Percentiles rank a stretch among this genome's conserved stretches.
Conservation (phyloP, 2,888 invertebrate genomes). For the Clivina fossor region DNA sequence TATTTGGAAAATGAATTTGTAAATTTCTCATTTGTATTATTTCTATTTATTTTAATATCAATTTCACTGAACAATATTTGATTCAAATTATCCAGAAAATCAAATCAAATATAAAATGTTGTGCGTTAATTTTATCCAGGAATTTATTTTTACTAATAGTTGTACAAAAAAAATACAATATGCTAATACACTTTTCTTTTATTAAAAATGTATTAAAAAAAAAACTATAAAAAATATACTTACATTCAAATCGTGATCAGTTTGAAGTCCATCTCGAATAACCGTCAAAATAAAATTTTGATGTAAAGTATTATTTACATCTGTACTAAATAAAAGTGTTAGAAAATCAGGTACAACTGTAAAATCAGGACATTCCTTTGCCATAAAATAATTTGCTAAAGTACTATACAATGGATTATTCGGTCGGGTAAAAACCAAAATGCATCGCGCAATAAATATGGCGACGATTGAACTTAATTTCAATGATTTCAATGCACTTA, state of each 20-base stretch:
- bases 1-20: too few relatives aligned
- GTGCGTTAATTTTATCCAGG: background rate
- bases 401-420: slow-evolving; percentile 74
- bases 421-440: slow-evolving; percentile 73
- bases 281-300: slow-evolving; percentile 78
- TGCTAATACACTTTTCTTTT: slow-evolving; percentile 4
- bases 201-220: background rate
- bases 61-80: too few relatives aligned
- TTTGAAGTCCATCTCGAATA: slow-evolving; percentile 74
- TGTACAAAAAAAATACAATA: too few relatives aligned
- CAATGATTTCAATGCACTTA: slow-evolving; percentile 50
- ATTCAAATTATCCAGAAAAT: background rate
- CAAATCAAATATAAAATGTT: background rate
- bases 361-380: slow-evolving; percentile 76
- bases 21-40: too few relatives aligned
- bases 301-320: slow-evolving; percentile 67
- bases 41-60: too few relatives aligned
- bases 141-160: too few relatives aligned
- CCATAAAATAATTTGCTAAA: slow-evolving; percentile 72
- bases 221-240: background rate
- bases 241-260: slow-evolving; percentile 72
- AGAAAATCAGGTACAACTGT: slow-evolving; percentile 85
- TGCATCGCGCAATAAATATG: slow-evolving; percentile 70
- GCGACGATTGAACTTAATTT: slow-evolving; percentile 55
- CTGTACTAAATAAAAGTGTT: slow-evolving; percentile 78